These are phyloP conservation scores for Digitonthophagus gazella DNA, from an alignment of 2,888 invertebrate genomes.

Conservation along the genomic window DNA sequence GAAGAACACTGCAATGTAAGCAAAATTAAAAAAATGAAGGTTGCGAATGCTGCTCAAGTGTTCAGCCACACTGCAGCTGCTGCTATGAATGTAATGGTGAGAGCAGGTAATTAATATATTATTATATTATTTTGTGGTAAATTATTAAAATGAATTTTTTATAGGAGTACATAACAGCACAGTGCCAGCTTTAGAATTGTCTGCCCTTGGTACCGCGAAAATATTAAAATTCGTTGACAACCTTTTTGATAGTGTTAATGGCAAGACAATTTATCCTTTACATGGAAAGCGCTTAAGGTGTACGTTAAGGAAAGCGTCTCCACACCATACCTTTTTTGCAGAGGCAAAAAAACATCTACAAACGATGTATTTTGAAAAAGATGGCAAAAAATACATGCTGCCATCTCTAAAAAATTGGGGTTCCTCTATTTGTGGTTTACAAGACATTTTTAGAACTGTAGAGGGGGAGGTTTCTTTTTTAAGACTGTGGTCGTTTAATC, in stretches of 20 bases:
- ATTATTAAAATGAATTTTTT: not conserved
- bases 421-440: not conserved
- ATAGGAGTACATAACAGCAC: not conserved
- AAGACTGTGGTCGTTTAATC: not conserved
- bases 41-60: conserved; percentile 13
- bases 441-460: not conserved
- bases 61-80: conserved; percentile 6
- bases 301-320: not conserved
- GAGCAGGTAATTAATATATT: not conserved
- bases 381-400: not conserved
- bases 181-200: not conserved
- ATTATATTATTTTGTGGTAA: not conserved
- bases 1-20: not conserved
- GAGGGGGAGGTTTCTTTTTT: not conserved
- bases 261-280: not conserved
- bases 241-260: conserved; percentile 1
- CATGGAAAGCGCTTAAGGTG: not conserved
- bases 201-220: not conserved
- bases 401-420: not conserved
- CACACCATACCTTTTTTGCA: not conserved
- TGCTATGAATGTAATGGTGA: conserved; percentile 3
- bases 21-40: conserved; percentile 6
- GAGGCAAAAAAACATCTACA: not conserved
- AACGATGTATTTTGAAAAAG: not conserved
- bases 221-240: not conserved